A percentile compares a stretch with the other conserved stretches of the same genome.
Evolutionary conservation across 2,797 vertebrate species (phyloP).

Genomic region (Crenichthys baileyi): DNA sequence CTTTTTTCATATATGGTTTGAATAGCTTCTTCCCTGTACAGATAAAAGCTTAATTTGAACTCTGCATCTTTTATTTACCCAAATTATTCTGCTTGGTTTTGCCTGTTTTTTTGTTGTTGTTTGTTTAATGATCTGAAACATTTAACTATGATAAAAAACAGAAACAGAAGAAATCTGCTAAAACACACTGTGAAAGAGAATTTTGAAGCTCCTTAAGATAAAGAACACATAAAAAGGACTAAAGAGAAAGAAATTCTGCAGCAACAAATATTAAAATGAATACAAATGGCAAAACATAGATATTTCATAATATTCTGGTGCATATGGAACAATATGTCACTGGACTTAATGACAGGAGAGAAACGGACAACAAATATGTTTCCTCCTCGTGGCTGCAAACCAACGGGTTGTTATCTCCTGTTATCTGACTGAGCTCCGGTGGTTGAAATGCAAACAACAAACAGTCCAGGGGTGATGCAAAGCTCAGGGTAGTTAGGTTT

Average conservation of each 20-base stretch:
- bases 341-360: neutral
- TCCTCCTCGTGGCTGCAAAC: neutral
- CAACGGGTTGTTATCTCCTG: neutral
- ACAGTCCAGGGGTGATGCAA: neutral
- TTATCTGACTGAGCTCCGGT: neutral
- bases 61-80: neutral
- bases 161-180: neutral
- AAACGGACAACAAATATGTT: neutral
- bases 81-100: neutral
- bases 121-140: neutral
- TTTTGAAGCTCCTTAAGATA: neutral
- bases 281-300: neutral
- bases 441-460: neutral
- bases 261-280: neutral
- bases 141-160: neutral
- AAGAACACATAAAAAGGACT: neutral
- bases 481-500: neutral
- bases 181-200: neutral
- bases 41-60: neutral
- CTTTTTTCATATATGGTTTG: too few species aligned
- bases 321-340: neutral
- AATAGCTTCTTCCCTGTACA: too few species aligned
- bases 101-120: neutral
- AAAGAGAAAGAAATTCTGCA: neutral
- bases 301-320: neutral